Conservation (phyloP, 2,888 invertebrate species). For the Sturmia bella region DNA sequence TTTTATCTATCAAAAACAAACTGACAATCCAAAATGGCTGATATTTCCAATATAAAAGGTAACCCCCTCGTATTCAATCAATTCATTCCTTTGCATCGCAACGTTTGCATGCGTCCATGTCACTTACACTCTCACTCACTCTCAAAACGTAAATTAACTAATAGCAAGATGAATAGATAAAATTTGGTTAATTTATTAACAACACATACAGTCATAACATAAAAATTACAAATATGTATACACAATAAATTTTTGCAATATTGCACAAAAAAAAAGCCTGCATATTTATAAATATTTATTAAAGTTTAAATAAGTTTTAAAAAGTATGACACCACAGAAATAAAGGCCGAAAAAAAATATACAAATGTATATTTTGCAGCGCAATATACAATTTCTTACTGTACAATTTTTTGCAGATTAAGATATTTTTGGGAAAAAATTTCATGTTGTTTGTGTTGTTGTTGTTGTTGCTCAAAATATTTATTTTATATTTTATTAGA, state of each 20-base stretch:
- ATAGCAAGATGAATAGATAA: constrained; percentile 48
- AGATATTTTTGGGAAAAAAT: constrained; percentile 24
- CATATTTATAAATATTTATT: constrained; percentile 43
- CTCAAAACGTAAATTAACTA: constrained; percentile 51
- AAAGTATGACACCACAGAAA: constrained; percentile 26
- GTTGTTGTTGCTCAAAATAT: constrained; percentile 18
- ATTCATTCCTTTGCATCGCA: constrained; percentile 27
- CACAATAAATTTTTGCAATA: neutral
- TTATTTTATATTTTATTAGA: constrained; percentile 53
- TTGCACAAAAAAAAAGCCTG: neutral
- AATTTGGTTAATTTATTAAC: constrained; percentile 58
- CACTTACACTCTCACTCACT: constrained; percentile 8
- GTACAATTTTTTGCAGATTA: neutral
- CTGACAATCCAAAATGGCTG: too few relatives aligned
- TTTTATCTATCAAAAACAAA: too few relatives aligned
- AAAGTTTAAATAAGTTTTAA: constrained; percentile 35
- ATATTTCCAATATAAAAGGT: too few relatives aligned
- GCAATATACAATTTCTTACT: neutral
- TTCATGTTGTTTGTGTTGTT: too few relatives aligned
- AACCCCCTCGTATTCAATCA: neutral
- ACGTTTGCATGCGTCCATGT: constrained; percentile 4
- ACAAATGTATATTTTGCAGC: neutral
- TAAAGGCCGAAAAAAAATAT: constrained; percentile 30
- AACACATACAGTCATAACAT: constrained; percentile 52
- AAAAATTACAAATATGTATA: constrained; percentile 30